Base-by-base conservation (phyloP, 2,113 vertebrate species). In the Aix galericulata region DNA sequence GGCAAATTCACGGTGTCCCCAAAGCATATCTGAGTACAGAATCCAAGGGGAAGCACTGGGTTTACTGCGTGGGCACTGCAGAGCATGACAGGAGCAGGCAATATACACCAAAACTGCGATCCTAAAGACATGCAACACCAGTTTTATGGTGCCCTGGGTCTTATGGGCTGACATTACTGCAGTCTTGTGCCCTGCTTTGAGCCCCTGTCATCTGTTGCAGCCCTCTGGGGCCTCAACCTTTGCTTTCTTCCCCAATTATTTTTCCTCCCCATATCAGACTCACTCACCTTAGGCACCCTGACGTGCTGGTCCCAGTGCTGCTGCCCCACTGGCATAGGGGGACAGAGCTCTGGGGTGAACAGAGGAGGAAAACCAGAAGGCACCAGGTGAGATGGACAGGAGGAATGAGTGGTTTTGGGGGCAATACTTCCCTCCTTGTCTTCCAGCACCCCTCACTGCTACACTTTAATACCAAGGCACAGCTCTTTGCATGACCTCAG, bases 241-340 rank as follows among this genome's bases (percentile, higher is more conserved):
- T 38, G 63, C 64, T 26, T 63, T 91, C 27, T 81, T 86, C 26
- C 27, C 62, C 71, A 48, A 0, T 48, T 50, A 52, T 17, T 58
- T 16, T 20, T 46, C 17, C 2, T 4, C 4, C 11, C 8, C 12
- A 3, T 8, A 36, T 52, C 50, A 68, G 9, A 27, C 63, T 80
- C 48, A 48, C 46, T 48, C 74, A 55, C 12, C 59, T 48, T 20
- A 23, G 80, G n/a, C 55, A 44, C 5, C 4, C 0, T 0, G 56
- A 55, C 12, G 16, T 71, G 55, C 81, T 52, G 8, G 67, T 17
- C 7, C 14, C 32, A 0, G 0, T 0, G 8, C 40, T 36, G 6
- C 40, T 40, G 58, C 56, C 11, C 23, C 2, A 3, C 36, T 59
- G 67, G 56, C 17, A 17, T 1, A 2, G 53, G 22, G 17, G 14